Percentiles rank a stretch among this genome's conserved stretches.
These are phyloP conservation scores for Capromys pilorides DNA, from an alignment of 2,797 vertebrate genomes.

Conservation along the genomic window DNA sequence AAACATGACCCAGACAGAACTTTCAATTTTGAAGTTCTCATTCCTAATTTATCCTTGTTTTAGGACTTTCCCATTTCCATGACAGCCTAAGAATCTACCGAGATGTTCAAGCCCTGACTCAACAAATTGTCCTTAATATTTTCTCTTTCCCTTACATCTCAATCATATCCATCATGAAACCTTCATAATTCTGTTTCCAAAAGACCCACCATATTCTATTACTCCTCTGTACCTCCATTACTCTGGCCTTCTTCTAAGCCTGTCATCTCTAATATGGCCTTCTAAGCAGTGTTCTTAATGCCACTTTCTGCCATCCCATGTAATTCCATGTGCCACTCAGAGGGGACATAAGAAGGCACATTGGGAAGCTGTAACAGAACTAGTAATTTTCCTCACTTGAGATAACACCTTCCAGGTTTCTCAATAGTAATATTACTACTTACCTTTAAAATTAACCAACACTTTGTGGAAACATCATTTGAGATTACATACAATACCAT, in stretches of 20 bases:
- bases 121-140: neutral
- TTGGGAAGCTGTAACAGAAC: neutral
- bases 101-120: neutral
- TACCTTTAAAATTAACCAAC: slow-evolving; percentile 14
- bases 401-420: neutral
- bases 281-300: neutral
- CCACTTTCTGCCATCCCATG: neutral
- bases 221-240: neutral
- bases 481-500: neutral
- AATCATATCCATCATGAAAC: neutral
- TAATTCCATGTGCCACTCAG: neutral
- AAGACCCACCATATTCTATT: neutral
- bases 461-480: neutral
- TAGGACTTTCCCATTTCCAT: neutral
- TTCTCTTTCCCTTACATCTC: neutral
- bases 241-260: neutral
- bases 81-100: neutral
- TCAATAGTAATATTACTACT: neutral
- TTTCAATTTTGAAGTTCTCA: neutral
- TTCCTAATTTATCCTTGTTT: neutral
- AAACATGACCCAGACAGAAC: neutral
- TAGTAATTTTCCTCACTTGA: neutral
- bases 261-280: neutral
- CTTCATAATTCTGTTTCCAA: neutral
- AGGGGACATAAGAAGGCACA: neutral